Evolutionary conservation across 2,888 invertebrate species (phyloP).

Genomic region (Callyntrura sp.): DNA sequence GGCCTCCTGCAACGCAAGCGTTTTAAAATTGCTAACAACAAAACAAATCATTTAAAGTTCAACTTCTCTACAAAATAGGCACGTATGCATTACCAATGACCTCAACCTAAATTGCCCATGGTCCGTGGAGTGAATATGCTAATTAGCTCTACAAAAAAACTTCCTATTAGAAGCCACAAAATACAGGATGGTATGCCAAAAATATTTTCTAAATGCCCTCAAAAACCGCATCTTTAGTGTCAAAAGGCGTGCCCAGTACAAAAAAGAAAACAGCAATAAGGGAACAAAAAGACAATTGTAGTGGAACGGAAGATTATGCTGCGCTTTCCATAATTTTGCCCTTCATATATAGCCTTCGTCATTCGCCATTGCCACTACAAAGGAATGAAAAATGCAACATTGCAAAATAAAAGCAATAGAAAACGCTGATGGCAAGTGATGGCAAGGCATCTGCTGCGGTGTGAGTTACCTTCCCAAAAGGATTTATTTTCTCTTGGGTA

Average conservation of each 20-base stretch:
- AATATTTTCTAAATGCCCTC: background rate
- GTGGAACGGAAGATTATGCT: too few relatives aligned
- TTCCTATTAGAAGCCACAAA: background rate
- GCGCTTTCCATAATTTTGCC: background rate
- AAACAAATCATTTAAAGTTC: slow-evolving; percentile 34
- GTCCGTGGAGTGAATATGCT: slow-evolving; percentile 51
- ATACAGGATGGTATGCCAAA: background rate
- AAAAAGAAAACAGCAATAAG: slow-evolving; percentile 3
- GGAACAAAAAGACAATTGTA: background rate
- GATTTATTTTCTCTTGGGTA: slow-evolving; percentile 29
- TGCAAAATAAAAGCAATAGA: background rate
- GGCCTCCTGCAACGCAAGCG: background rate
- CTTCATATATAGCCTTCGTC: background rate
- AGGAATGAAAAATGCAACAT: background rate
- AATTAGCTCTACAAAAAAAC: slow-evolving; percentile 51
- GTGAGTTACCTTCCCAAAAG: slow-evolving; percentile 60
- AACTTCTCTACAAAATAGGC: background rate
- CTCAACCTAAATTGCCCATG: slow-evolving; percentile 64
- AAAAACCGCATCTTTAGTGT: slow-evolving; percentile 15
- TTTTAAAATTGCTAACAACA: background rate
- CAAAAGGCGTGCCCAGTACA: background rate
- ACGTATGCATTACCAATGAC: slow-evolving; percentile 22
- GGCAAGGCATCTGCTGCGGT: slow-evolving; percentile 5
- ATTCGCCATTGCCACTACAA: too few relatives aligned
- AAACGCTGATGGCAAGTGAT: background rate